Evolutionary conservation across 92 coral and sea anemone genomes (phyloP), one percentile per base, ranked within the genome.

Genomic region (Actinostola sp.): DNA sequence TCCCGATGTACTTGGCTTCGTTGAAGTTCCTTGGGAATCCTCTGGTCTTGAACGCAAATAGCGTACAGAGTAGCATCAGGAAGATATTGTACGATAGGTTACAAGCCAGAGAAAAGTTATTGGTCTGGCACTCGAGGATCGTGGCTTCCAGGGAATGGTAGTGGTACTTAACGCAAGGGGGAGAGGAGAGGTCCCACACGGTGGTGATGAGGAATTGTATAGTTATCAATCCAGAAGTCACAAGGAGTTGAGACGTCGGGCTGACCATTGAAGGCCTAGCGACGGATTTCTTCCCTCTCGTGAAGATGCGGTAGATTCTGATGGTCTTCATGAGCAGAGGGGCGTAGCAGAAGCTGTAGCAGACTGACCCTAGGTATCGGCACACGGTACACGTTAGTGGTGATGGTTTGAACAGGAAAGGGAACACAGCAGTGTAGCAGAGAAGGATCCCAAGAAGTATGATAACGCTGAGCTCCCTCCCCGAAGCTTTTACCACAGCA

Each of bases 1-100:
- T 75, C 6, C 95, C 98, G 59, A 94, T 92, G 77, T 79, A 92
- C 77, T 92, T 94, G 21, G 98, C 97, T 56, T 94, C 98, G 87
- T 94, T 94, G 71, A 94, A 94, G 39, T 94, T 94, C 56, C 98
- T 69, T 19, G 98, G 98, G 48, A 91, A 94, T 16, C 73, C 71
- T 32, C 98, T 63, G 32, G 98, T 94, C 78, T 83, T 92, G 72
- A 94, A 94, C 30, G 98, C 98, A 59, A 79, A 85, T 8, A 94
- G 64, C 8, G 98, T 94, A 57, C 97, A 88, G 20, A 88, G 20
- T 9, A 83, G 49, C 95, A 94, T 94, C 10, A 94, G 77, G 54
- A 92, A 53, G 31, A 77, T 54, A 44, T 94, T 94, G 61, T 92
- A 94, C 17, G 88, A 87, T 12, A 94, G 67, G 79, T 92, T 83